phyloP scores from a whole-genome alignment of 2,888 invertebrate genomes.

The Scaptodrosophila latifasciaeformis region DNA sequence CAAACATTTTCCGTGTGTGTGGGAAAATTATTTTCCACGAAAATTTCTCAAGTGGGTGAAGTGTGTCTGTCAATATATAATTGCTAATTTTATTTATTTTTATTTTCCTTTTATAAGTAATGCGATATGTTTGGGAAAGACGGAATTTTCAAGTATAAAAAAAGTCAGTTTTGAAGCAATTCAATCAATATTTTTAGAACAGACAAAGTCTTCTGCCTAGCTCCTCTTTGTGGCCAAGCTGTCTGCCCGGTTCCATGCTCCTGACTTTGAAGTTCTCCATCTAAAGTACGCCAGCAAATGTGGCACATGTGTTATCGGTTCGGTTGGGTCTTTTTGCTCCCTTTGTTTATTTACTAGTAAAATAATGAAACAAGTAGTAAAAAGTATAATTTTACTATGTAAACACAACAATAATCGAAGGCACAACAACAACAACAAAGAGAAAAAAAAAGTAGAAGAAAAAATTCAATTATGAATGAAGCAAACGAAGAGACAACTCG shows the following conservation, averaged over 20 bases:
- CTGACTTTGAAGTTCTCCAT: constrained; percentile 50
- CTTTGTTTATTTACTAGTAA: constrained; percentile 64
- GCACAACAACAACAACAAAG: background rate
- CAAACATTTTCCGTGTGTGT: constrained; percentile 50
- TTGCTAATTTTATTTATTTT: constrained; percentile 43
- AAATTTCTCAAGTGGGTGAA: no score
- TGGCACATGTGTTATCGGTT: constrained; percentile 33
- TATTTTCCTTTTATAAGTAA: constrained; percentile 27
- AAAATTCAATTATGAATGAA: constrained; percentile 53
- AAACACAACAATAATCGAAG: constrained; percentile 51
- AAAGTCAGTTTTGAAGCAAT: no score
- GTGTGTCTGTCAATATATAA: constrained; percentile 42
- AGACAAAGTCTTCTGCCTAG: background rate
- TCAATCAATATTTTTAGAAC: no score
- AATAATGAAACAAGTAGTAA: constrained; percentile 68
- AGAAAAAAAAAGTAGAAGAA: constrained; percentile 1
- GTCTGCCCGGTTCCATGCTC: constrained; percentile 36
- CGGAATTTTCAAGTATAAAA: background rate
- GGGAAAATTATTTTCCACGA: constrained; percentile 45
- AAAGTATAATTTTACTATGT: constrained; percentile 69
- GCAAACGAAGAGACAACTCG: constrained; percentile 9
- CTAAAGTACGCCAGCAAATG: constrained; percentile 53
- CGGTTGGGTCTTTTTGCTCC: constrained; percentile 1
- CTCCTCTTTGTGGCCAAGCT: constrained; percentile 48
- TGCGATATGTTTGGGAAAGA: constrained; percentile 46